Percentiles rank a stretch among this genome's conserved stretches.
These are phyloP conservation scores for Hiodon tergisus DNA, from an alignment of 2,113 vertebrate species.

Conservation along the genomic window DNA sequence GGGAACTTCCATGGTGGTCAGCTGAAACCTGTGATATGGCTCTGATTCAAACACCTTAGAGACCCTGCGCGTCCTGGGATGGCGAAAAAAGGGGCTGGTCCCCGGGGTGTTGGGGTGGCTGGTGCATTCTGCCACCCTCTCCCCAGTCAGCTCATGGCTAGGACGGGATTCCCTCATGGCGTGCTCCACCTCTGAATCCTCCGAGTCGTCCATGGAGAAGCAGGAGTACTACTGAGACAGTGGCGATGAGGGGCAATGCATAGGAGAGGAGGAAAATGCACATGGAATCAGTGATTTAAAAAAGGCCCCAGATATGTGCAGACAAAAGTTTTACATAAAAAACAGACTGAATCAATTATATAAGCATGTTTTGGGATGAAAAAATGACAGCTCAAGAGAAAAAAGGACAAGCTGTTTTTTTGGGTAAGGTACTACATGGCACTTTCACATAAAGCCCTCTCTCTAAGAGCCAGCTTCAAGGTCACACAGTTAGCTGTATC, in stretches of 20 bases:
- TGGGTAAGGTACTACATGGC: too few relatives aligned
- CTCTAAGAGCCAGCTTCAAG: too few relatives aligned
- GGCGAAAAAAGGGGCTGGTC: constrained; percentile 20
- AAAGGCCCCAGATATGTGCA: too few relatives aligned
- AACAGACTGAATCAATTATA: too few relatives aligned
- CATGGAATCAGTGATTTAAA: too few relatives aligned
- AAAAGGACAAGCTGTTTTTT: too few relatives aligned
- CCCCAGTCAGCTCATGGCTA: constrained; percentile 17
- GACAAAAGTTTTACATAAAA: too few relatives aligned
- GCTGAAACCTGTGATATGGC: constrained; percentile 22
- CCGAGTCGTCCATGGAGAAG: constrained; percentile 64
- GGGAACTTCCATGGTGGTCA: constrained; percentile 48
- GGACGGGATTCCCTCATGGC: constrained; percentile 60
- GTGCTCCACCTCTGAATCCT: constrained; percentile 63
- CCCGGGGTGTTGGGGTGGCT: constrained; percentile 16
- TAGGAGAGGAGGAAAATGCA: neutral
- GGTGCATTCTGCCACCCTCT: constrained; percentile 24
- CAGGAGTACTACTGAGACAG: constrained; percentile 46
- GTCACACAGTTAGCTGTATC: too few relatives aligned
- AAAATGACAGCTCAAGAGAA: too few relatives aligned
- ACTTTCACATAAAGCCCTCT: too few relatives aligned
- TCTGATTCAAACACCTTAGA: constrained; percentile 21
- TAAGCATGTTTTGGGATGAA: too few relatives aligned
- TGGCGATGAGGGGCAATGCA: neutral
- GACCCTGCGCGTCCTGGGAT: neutral